A percentile compares a stretch with the other conserved stretches of the same genome.
These are phyloP conservation scores for Lineus longissimus DNA, from an alignment of 1,140 invertebrate species.

Conservation along the genomic window DNA sequence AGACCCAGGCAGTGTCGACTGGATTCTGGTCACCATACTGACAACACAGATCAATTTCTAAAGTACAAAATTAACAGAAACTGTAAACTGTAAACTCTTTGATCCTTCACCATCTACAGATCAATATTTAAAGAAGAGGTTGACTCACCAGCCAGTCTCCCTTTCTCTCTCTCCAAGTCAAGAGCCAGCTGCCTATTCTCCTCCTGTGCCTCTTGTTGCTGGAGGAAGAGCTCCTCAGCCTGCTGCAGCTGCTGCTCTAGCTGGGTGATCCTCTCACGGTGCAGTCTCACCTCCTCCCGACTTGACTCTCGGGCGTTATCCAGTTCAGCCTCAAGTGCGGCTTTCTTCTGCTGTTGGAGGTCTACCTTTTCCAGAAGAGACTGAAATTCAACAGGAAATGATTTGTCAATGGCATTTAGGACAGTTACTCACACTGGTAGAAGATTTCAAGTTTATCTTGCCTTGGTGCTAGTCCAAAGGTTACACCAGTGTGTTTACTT, in stretches of 20 bases:
- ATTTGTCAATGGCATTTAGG: neutral
- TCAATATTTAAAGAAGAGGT: neutral
- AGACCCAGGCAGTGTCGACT: neutral
- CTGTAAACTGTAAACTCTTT: neutral
- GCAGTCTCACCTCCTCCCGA: slow-evolving; percentile 29
- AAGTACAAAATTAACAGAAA: neutral
- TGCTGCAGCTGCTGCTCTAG: slow-evolving; percentile 28
- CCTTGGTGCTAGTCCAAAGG: neutral
- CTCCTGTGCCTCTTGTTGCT: slow-evolving; percentile 20
- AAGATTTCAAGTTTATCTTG: neutral
- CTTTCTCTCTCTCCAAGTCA: slow-evolving; percentile 53
- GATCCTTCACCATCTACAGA: neutral
- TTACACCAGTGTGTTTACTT: neutral
- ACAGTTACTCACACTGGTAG: too few species aligned
- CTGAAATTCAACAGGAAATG: slow-evolving; percentile 23
- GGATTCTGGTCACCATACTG: neutral
- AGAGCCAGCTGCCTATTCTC: slow-evolving; percentile 38
- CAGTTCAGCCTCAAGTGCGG: slow-evolving; percentile 30
- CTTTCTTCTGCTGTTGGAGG: slow-evolving; percentile 26
- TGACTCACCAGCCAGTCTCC: slow-evolving; percentile 47
- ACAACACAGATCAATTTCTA: neutral
- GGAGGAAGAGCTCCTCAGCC: slow-evolving; percentile 12
- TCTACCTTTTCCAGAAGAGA: slow-evolving; percentile 35
- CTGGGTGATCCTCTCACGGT: slow-evolving; percentile 28
- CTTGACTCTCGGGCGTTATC: slow-evolving; percentile 24